These are phyloP conservation scores for Okapia johnstoni DNA, from an alignment of 2,113 vertebrate genomes.

Conservation along the genomic window DNA sequence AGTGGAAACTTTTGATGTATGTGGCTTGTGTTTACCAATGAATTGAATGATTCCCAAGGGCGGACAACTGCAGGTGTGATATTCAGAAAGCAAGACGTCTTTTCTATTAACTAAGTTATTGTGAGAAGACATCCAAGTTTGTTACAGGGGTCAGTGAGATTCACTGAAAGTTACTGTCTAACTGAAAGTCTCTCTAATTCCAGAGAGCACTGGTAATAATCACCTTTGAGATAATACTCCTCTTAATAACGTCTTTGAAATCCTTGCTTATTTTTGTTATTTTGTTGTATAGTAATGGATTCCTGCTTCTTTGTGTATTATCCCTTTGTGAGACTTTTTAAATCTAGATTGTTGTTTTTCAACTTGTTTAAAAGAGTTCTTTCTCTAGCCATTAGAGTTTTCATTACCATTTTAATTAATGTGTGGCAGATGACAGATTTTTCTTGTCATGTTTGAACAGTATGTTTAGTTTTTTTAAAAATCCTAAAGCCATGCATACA, in stretches of 20 bases:
- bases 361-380: neutral
- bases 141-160: slow-evolving; percentile 31
- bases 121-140: slow-evolving; percentile 31
- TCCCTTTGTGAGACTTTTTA: neutral
- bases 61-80: slow-evolving; percentile 80
- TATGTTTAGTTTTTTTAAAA: neutral
- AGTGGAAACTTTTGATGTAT: slow-evolving; percentile 80
- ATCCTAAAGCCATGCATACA: neutral
- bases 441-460: neutral
- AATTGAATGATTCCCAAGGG: slow-evolving; percentile 74
- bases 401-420: slow-evolving; percentile 37
- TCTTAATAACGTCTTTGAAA: slow-evolving; percentile 54
- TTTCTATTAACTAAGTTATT: slow-evolving; percentile 67
- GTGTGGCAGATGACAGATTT: slow-evolving; percentile 32
- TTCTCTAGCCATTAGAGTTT: neutral
- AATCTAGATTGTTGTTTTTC: neutral
- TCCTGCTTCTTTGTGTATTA: neutral
- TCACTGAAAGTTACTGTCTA: slow-evolving; percentile 9
- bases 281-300: neutral
- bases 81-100: slow-evolving; percentile 76
- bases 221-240: neutral
- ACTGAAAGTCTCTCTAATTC: neutral
- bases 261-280: neutral
- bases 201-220: slow-evolving; percentile 33
- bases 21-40: slow-evolving; percentile 61